These are phyloP conservation scores for Nemopilema nomurai DNA, from an alignment of 30 jellyfish, hydroid and myxozoan genomes.

Conservation along the genomic window DNA sequence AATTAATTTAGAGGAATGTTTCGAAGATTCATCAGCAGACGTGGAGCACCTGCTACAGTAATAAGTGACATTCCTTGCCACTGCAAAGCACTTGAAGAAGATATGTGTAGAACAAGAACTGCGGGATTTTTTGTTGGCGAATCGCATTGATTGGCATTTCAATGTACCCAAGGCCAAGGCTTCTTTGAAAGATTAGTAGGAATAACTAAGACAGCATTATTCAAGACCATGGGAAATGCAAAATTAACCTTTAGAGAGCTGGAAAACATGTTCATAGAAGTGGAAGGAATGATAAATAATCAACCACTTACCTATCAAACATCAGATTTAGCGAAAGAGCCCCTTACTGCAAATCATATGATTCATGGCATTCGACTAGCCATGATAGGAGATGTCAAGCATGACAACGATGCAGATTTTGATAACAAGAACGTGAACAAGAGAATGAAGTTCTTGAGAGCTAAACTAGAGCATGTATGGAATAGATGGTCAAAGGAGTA, in stretches of 20 bases:
- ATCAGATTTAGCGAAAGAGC: constrained; percentile 17
- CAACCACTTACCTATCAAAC: constrained; percentile 37
- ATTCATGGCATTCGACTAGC: constrained; percentile 28
- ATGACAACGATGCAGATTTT: constrained; percentile 25
- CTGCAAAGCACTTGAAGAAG: constrained; percentile 33
- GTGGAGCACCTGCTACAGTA: constrained; percentile 28
- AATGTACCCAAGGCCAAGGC: constrained; percentile 13
- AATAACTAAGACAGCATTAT: constrained; percentile 27
- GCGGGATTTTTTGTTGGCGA: constrained; percentile 27
- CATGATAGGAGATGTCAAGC: constrained; percentile 45
- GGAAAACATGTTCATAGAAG: constrained; percentile 36
- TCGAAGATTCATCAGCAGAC: constrained; percentile 29
- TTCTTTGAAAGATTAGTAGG: constrained; percentile 31
- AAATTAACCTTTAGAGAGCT: constrained; percentile 31
- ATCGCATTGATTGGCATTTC: constrained; percentile 35
- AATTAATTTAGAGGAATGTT: constrained; percentile 12
- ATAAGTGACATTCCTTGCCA: constrained; percentile 37
- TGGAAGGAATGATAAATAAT: constrained; percentile 21
- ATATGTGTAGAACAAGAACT: constrained; percentile 19
- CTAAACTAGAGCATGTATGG: constrained; percentile 38
- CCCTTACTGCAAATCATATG: constrained; percentile 38
- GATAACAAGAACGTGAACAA: constrained; percentile 30
- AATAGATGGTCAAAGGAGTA: constrained; percentile 22
- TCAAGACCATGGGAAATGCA: constrained; percentile 47
- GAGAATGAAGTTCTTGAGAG: constrained; percentile 31